Base-by-base conservation (phyloP, 2,888 invertebrate genomes). In the Acrobasis suavella region DNA sequence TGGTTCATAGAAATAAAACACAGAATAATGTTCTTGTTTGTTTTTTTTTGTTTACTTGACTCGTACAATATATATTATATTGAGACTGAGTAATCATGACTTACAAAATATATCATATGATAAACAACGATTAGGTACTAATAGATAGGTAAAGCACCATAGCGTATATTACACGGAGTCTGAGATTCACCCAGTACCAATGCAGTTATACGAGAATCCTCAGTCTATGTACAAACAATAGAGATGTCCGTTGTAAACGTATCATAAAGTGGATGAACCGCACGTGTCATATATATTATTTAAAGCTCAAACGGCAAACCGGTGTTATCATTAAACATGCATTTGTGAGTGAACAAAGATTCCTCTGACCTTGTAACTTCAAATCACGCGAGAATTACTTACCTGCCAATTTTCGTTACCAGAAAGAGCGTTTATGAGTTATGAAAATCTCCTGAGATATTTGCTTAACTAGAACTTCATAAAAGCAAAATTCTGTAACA, bases 371-470 rank as follows among this genome's bases (percentile, higher is more conserved):
- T 54, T 32, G 39, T 60, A 65, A 58, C 60, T 58, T 62, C 58
- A 32, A 60, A 65, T 66, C 72, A 66, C 70, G 38, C 51, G 72
- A 67, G 72, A 69, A 67, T 72, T 68, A 67, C 64, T 65, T 60
- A 63, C 67, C 70, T 70, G 72, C 72, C 74, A 72, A 71, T 72
- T 71, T 72, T 65, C 67, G 69, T 74, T 72, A 70, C 56, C 64
- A 56, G 65, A 63, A 69, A 64, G 50, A 65, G 60, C 60, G 64
- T 67, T 62, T 50, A 58, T 63, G 59, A 64, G 65, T 50, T 58
- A 65, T 65, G 58, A 50, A 60, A 54, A 50, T 68, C 67, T 62
- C 66, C 49, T 15, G 65, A 65, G 67, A 65, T 37, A 37, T 50
- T 60, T 58, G 42, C n/a, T n/a, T n/a, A n/a, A 37, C 50, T 17